These are phyloP conservation scores for Gonioctena quinquepunctata DNA, from an alignment of 1,140 invertebrate species.

Conservation along the genomic window DNA sequence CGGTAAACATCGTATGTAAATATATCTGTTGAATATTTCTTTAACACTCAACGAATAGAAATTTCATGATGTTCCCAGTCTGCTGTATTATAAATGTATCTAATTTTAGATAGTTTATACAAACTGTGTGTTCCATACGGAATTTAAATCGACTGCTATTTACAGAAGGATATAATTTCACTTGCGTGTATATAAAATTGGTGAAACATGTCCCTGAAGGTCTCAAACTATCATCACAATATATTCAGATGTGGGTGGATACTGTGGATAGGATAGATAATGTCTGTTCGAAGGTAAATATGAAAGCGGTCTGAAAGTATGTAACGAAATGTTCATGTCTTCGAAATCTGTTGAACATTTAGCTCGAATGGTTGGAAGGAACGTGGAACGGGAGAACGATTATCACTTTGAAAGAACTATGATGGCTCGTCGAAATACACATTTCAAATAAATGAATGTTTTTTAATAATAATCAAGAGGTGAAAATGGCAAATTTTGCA, in stretches of 20 bases:
- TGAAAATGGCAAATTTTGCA: too few relatives aligned
- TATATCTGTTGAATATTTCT: not conserved
- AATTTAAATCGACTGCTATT: conserved; percentile 12
- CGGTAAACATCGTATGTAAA: not conserved
- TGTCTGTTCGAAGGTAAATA: not conserved
- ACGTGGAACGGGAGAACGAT: too few relatives aligned
- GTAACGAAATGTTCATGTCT: not conserved
- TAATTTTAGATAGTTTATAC: conserved; percentile 17
- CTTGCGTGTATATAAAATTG: not conserved
- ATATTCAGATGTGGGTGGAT: not conserved
- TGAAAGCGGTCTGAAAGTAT: not conserved
- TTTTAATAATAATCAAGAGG: too few relatives aligned
- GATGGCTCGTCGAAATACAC: too few relatives aligned
- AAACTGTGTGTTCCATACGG: conserved; percentile 12
- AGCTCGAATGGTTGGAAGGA: too few relatives aligned
- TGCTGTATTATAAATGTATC: not conserved
- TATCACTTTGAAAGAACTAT: too few relatives aligned
- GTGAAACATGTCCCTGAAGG: not conserved
- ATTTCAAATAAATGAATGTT: too few relatives aligned
- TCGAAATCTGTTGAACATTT: too few relatives aligned
- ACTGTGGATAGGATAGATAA: not conserved
- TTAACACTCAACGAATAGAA: not conserved
- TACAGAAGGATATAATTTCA: conserved; percentile 11
- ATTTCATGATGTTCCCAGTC: not conserved
- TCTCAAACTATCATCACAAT: not conserved